Percentiles rank a stretch among this genome's conserved stretches.
Evolutionary conservation across 2,888 invertebrate genomes (phyloP).

Genomic region (Eudasyphora cyanicolor): DNA sequence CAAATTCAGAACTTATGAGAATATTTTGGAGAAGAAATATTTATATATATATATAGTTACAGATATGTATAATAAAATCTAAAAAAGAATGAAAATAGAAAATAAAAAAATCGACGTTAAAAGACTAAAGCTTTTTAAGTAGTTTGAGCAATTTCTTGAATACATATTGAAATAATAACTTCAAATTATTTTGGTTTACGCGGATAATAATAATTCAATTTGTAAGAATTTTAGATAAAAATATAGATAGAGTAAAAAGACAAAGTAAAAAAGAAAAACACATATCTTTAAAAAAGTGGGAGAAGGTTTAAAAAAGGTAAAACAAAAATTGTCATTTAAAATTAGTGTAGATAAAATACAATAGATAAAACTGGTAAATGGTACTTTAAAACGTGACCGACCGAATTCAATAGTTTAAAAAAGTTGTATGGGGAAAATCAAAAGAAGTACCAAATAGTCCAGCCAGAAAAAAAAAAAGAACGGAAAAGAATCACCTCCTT

Average conservation of each 20-base stretch:
- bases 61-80: no score
- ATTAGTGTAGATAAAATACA: background rate
- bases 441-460: conserved; percentile 1
- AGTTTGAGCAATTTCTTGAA: conserved; percentile 31
- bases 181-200: background rate
- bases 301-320: background rate
- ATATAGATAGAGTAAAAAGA: background rate
- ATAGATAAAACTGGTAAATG: background rate
- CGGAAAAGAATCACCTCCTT: conserved; percentile 11
- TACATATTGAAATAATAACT: background rate
- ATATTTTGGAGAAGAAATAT: background rate
- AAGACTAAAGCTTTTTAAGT: conserved; percentile 28
- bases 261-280: background rate
- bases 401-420: background rate
- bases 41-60: background rate
- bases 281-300: conserved; percentile 1
- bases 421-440: background rate
- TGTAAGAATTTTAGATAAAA: background rate
- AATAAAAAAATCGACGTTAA: conserved; percentile 17
- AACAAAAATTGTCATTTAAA: background rate
- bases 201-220: conserved; percentile 9
- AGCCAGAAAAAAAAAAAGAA: background rate
- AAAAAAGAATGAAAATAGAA: conserved; percentile 3
- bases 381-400: background rate
- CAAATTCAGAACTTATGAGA: conserved; percentile 20